Evolutionary conservation across 2,797 vertebrate genomes (phyloP).

Genomic region (Esox masquinongy): DNA sequence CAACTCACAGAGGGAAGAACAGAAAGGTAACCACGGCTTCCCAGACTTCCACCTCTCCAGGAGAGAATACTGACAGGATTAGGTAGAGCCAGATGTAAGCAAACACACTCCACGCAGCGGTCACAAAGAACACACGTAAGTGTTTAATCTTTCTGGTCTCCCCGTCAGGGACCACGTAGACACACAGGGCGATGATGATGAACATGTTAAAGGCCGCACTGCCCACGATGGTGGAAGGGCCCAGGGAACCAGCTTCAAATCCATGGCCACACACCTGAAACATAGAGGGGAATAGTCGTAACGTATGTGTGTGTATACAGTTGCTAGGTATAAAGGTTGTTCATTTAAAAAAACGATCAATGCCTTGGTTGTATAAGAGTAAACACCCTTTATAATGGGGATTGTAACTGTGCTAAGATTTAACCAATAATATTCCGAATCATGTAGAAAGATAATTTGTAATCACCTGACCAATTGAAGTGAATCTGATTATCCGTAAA

Average conservation of each 20-base stretch:
- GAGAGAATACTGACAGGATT: slow-evolving; percentile 82
- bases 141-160: slow-evolving; percentile 84
- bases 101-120: slow-evolving; percentile 83
- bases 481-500: no score
- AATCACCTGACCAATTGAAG: no score
- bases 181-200: slow-evolving; percentile 84
- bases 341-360: no score
- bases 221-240: slow-evolving; percentile 86
- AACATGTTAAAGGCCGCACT: slow-evolving; percentile 91
- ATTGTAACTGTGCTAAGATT: no score
- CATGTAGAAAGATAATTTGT: no score
- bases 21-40: slow-evolving; percentile 85
- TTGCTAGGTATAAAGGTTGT: no score
- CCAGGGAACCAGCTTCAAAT: slow-evolving; percentile 80
- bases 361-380: no score
- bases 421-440: no score
- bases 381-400: no score
- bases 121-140: slow-evolving; percentile 85
- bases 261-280: slow-evolving; percentile 71
- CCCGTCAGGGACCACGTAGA: slow-evolving; percentile 83
- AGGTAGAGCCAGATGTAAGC: slow-evolving; percentile 89
- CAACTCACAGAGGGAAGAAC: slow-evolving; percentile 84
- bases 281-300: background rate
- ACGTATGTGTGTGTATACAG: no score
- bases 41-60: slow-evolving; percentile 82